These are phyloP conservation scores for Hippolais icterina DNA, from an alignment of 2,113 vertebrate genomes.

Conservation along the genomic window DNA sequence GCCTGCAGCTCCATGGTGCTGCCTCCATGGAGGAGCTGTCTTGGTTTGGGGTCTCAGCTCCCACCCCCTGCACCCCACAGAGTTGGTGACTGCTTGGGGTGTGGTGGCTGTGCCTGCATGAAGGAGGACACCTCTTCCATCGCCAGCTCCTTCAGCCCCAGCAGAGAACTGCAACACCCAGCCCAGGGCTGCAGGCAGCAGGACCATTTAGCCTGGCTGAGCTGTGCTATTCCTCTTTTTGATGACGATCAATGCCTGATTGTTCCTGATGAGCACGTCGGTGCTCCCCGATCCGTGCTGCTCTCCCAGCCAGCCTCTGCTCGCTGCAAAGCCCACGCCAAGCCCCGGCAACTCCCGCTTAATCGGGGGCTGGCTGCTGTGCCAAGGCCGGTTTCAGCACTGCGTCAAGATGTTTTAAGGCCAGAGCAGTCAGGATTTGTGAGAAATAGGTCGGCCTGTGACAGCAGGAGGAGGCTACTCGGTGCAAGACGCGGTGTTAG, in stretches of 20 bases:
- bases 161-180: neutral
- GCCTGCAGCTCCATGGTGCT: neutral
- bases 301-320: neutral
- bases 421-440: slow-evolving; percentile 45
- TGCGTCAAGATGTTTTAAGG: slow-evolving; percentile 57
- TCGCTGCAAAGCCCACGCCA: neutral
- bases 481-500: neutral
- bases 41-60: neutral
- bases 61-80: rapidly evolving
- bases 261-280: neutral
- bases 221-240: neutral
- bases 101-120: neutral
- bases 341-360: neutral
- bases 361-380: neutral
- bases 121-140: neutral
- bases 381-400: neutral
- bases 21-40: neutral
- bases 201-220: rapidly evolving
- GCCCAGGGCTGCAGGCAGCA: rapidly evolving
- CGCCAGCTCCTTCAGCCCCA: neutral
- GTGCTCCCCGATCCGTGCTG: rapidly evolving
- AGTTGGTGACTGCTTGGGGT: no score
- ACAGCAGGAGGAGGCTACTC: slow-evolving; percentile 31
- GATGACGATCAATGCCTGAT: neutral
- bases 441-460: slow-evolving; percentile 53